Percentiles rank a stretch among this genome's conserved stretches.
Conservation (phyloP, 2,113 vertebrate species). For the Ciconia stormi region DNA sequence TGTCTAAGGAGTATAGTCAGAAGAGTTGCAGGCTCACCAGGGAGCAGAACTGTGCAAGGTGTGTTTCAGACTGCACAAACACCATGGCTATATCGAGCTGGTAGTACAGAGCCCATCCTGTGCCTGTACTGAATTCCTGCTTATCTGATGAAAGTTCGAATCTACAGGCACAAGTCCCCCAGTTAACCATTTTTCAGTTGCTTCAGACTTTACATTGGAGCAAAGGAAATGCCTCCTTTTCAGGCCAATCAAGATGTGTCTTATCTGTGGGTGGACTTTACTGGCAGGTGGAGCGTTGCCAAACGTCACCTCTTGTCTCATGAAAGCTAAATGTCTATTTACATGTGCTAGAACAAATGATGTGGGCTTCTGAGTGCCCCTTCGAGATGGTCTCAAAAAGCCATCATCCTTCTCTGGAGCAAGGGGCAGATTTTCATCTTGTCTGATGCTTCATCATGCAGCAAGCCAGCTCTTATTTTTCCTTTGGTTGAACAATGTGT, state of each 20-base stretch:
- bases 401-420: not conserved
- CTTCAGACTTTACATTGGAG: not conserved
- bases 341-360: not conserved
- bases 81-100: accelerated
- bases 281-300: not conserved
- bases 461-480: not conserved
- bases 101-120: not conserved
- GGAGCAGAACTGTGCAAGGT: not conserved
- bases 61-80: not conserved
- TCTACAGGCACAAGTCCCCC: not conserved
- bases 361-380: not conserved
- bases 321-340: not conserved
- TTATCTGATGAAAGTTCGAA: not conserved
- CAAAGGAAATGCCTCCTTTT: not conserved
- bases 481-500: not conserved
- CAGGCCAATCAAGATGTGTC: not conserved
- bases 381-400: not conserved
- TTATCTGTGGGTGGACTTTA: not conserved
- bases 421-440: not conserved
- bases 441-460: not conserved
- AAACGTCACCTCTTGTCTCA: not conserved
- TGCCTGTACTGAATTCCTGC: not conserved
- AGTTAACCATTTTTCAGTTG: not conserved
- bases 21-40: not conserved
- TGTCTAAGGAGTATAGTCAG: not conserved